Percentiles rank a stretch among this genome's conserved stretches.
phyloP scores from a whole-genome alignment of 2,888 invertebrate genomes.

The Choreutis nemorana region DNA sequence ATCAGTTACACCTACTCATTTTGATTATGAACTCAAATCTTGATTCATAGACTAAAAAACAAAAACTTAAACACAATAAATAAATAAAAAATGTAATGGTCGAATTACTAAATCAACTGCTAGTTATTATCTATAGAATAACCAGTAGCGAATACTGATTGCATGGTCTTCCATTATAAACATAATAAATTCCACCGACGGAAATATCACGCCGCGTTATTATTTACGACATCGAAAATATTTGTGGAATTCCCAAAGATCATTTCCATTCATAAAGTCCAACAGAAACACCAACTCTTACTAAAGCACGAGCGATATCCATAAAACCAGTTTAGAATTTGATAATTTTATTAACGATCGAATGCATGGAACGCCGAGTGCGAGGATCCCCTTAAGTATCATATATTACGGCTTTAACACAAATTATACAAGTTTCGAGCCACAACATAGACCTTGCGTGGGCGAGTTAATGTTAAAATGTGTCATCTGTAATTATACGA shows the following conservation, averaged over 20 bases:
- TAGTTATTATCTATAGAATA: conserved; percentile 25
- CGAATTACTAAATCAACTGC: conserved; percentile 24
- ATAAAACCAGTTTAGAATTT: conserved; percentile 65
- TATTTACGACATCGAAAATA: conserved; percentile 61
- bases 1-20: too few species aligned
- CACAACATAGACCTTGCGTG: conserved; percentile 59
- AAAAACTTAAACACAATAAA: too few species aligned
- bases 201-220: conserved; percentile 63
- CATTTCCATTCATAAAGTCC: conserved; percentile 63
- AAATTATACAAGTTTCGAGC: conserved; percentile 63
- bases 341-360: conserved; percentile 66
- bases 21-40: too few species aligned
- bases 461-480: conserved; percentile 62
- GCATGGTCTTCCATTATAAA: conserved; percentile 39
- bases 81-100: conserved; percentile 21
- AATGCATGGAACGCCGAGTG: conserved; percentile 49
- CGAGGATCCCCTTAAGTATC: conserved; percentile 53
- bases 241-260: conserved; percentile 62
- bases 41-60: too few species aligned
- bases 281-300: conserved; percentile 38
- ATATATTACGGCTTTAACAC: conserved; percentile 66
- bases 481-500: conserved; percentile 64
- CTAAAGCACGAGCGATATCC: conserved; percentile 50
- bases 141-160: conserved; percentile 51
- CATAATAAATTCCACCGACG: conserved; percentile 51